These are phyloP conservation scores for Dufourea novaeangliae DNA, from an alignment of 1,140 invertebrate genomes.

Conservation along the genomic window DNA sequence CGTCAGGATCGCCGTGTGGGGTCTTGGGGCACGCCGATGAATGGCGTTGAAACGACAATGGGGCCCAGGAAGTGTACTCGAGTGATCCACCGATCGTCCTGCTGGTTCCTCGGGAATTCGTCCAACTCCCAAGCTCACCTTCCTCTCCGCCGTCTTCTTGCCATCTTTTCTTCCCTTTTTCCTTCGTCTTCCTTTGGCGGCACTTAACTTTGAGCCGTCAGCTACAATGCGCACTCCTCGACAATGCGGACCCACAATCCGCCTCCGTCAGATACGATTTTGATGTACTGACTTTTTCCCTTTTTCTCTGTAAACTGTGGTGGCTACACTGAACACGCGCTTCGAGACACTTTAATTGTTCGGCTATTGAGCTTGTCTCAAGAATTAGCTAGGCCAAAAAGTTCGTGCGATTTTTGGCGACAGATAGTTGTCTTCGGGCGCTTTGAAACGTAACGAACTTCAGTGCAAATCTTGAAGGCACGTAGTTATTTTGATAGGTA, in stretches of 20 bases:
- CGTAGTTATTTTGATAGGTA: too few species aligned
- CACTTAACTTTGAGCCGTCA: slow-evolving; percentile 72
- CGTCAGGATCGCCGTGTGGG: slow-evolving; percentile 75
- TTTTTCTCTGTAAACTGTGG: slow-evolving; percentile 12
- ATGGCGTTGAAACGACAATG: slow-evolving; percentile 72
- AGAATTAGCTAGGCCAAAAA: too few species aligned
- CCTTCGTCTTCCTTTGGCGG: slow-evolving; percentile 53
- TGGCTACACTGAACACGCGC: slow-evolving; percentile 1
- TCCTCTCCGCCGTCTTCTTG: slow-evolving; percentile 27
- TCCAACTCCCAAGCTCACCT: slow-evolving; percentile 51
- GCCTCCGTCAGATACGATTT: slow-evolving; percentile 69
- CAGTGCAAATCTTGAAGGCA: too few species aligned
- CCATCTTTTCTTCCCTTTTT: slow-evolving; percentile 34
- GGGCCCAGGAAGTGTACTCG: slow-evolving; percentile 76
- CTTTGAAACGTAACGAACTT: too few species aligned
- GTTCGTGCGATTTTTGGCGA: too few species aligned
- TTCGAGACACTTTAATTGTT: not conserved
- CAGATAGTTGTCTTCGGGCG: too few species aligned
- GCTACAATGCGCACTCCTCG: slow-evolving; percentile 58
- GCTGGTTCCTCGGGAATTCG: slow-evolving; percentile 58
- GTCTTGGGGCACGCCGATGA: slow-evolving; percentile 70
- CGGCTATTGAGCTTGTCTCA: too few species aligned
- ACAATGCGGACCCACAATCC: slow-evolving; percentile 60
- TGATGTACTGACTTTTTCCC: slow-evolving; percentile 69
- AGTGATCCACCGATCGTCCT: slow-evolving; percentile 72